These are phyloP conservation scores for Luidia sarsii DNA, from an alignment of 53 echinoderm and acorn worm species.

Conservation along the genomic window DNA sequence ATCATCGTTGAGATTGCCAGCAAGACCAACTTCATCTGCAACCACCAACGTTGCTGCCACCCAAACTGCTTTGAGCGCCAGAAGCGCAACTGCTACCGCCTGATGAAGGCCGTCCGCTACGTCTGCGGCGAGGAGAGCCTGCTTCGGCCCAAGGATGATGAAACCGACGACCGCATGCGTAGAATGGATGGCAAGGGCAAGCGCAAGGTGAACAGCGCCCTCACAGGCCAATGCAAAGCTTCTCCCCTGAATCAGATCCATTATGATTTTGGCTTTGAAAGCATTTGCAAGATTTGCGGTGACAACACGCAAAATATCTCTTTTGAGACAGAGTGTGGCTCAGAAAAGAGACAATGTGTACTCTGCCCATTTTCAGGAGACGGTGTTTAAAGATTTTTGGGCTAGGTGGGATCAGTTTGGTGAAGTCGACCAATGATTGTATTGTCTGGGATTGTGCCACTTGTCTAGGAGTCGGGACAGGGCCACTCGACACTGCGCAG, in stretches of 20 bases:
- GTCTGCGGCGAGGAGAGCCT: slow-evolving; percentile 86
- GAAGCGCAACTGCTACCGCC: slow-evolving; percentile 95
- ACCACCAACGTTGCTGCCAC: slow-evolving; percentile 94
- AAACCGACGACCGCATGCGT: slow-evolving; percentile 75
- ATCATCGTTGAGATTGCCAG: slow-evolving; percentile 95
- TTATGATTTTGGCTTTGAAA: no score
- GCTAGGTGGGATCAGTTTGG: no score
- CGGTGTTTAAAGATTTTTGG: no score
- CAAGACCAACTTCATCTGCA: slow-evolving; percentile 95
- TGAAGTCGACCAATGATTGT: no score
- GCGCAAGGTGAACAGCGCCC: slow-evolving; percentile 64
- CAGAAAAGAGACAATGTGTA: no score
- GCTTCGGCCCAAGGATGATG: slow-evolving; percentile 67
- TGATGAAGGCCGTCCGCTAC: slow-evolving; percentile 92
- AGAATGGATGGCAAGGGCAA: slow-evolving; percentile 79
- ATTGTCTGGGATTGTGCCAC: no score
- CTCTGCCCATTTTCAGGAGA: no score
- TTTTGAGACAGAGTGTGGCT: no score
- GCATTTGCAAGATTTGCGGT: no score
- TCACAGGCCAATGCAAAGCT: neutral
- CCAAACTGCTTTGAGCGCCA: slow-evolving; percentile 98
- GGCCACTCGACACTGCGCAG: slow-evolving; percentile 83
- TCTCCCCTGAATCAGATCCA: no score
- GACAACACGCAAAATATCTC: no score
- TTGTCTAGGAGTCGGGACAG: slow-evolving; percentile 82